A percentile compares a stretch with the other conserved stretches of the same genome.
phyloP scores from a whole-genome alignment of 2,113 vertebrate genomes.

The Paracyprichromis sp. region DNA sequence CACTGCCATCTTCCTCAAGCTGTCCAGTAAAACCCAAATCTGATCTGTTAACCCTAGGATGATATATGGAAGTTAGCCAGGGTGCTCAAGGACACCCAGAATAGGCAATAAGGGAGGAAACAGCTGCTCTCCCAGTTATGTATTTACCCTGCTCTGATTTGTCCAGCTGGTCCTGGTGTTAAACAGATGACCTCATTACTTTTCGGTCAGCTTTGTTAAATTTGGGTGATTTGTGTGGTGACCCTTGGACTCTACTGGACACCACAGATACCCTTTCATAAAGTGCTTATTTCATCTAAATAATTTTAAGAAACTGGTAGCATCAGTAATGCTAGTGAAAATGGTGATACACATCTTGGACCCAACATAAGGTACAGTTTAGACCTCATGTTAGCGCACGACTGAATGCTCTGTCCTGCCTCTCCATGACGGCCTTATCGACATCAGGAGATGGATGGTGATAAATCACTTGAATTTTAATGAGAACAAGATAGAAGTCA shows the following conservation, averaged over 20 bases:
- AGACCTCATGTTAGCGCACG: background rate
- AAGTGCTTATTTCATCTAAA: background rate
- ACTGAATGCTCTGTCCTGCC: background rate
- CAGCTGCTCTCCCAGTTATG: background rate
- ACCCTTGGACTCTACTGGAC: background rate
- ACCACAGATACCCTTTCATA: background rate
- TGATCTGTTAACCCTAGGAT: background rate
- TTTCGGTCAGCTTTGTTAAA: background rate
- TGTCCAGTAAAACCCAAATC: background rate
- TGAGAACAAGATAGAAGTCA: background rate
- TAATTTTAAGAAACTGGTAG: background rate
- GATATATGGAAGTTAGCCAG: background rate
- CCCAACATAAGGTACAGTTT: background rate
- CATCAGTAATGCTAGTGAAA: background rate
- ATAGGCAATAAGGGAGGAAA: background rate
- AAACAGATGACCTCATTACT: background rate
- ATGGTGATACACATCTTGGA: background rate
- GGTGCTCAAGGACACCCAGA: background rate
- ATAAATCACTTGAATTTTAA: background rate
- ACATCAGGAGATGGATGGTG: background rate
- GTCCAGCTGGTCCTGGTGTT: background rate
- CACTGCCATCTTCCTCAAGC: background rate
- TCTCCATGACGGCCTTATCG: fast-evolving
- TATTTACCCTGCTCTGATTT: background rate
- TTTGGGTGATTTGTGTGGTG: background rate